Conservation (phyloP, 2,113 vertebrate genomes). For the Oryzias javanicus region DNA sequence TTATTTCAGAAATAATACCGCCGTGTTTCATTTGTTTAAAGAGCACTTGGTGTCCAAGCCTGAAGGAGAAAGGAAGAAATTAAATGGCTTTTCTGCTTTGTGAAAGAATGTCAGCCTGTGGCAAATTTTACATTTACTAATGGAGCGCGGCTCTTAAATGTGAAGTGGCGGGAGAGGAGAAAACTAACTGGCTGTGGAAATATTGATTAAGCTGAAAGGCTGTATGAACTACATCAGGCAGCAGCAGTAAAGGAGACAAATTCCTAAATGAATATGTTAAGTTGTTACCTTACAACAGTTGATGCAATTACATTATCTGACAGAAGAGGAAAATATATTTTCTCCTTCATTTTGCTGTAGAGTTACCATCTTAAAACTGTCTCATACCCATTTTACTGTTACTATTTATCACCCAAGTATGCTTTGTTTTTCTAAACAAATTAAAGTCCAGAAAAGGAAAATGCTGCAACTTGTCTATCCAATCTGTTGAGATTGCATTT, state of each 20-base stretch:
- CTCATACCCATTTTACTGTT: not conserved
- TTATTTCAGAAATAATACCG: slow-evolving; percentile 57
- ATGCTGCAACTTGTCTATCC: no score
- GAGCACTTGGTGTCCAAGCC: slow-evolving; percentile 57
- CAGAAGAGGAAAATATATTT: slow-evolving; percentile 1
- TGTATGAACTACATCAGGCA: slow-evolving; percentile 32
- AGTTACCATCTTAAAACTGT: not conserved
- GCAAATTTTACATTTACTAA: slow-evolving; percentile 68
- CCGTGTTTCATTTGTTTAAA: slow-evolving; percentile 64
- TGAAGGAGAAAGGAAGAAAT: slow-evolving; percentile 50
- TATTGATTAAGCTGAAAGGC: slow-evolving; percentile 60
- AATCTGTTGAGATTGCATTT: no score
- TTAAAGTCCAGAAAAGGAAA: no score
- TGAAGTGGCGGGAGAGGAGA: slow-evolving; percentile 44
- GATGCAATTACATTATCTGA: slow-evolving; percentile 20
- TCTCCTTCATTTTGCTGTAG: not conserved
- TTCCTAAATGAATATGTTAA: slow-evolving; percentile 37
- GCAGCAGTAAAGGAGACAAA: slow-evolving; percentile 20
- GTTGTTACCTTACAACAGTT: slow-evolving; percentile 20
- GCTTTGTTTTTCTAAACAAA: no score
- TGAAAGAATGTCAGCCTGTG: slow-evolving; percentile 58
- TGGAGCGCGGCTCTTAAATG: slow-evolving; percentile 68
- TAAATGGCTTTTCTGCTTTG: slow-evolving; percentile 60
- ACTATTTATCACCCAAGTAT: no score
- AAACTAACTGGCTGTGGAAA: slow-evolving; percentile 64